Percentiles rank a stretch among this genome's conserved stretches.
Evolutionary conservation across 64 coral and sea anemone species (phyloP).

Genomic region (Pocillopora damicornis): DNA sequence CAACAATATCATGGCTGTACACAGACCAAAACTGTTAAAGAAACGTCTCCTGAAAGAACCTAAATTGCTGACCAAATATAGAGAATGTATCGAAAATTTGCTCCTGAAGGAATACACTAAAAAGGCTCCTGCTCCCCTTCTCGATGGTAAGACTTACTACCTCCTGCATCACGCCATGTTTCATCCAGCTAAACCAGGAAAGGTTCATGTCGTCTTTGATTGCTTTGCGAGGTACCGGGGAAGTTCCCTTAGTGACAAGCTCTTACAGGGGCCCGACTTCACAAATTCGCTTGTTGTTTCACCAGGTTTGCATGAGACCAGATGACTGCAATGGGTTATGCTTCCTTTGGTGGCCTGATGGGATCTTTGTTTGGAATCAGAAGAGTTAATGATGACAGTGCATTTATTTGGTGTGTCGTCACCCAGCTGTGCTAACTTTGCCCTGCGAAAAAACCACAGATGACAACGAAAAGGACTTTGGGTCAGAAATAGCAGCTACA

Average conservation of each 20-base stretch:
- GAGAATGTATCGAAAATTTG: neutral
- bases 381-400: neutral
- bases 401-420: neutral
- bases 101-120: neutral
- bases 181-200: constrained; percentile 14
- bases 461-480: neutral
- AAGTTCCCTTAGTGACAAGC: neutral
- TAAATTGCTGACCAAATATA: neutral
- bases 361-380: neutral
- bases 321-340: neutral
- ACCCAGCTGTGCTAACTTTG: neutral
- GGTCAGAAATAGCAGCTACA: neutral
- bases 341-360: constrained; percentile 16
- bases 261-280: constrained; percentile 10
- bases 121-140: neutral
- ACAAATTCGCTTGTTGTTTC: neutral
- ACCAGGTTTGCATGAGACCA: neutral
- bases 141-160: neutral
- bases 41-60: neutral
- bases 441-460: neutral
- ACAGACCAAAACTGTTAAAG: neutral
- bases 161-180: constrained; percentile 20
- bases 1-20: constrained; percentile 2
- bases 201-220: constrained; percentile 1
- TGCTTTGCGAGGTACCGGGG: neutral